These are phyloP conservation scores for Scolopax bukidnonensis DNA, from an alignment of 2,797 vertebrate species.

Conservation along the genomic window DNA sequence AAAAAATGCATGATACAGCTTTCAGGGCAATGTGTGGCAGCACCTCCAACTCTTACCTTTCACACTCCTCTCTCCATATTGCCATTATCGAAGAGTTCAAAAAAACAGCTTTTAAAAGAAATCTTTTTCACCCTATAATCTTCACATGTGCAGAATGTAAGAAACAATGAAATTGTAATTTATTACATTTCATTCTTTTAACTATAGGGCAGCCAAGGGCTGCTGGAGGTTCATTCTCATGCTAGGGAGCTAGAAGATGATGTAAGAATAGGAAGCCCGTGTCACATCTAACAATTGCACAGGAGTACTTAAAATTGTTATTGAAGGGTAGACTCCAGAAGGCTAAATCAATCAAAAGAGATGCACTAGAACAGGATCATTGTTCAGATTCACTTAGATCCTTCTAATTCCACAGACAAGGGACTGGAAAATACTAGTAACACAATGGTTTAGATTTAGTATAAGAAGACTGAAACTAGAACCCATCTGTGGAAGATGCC, in stretches of 20 bases:
- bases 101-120: not conserved
- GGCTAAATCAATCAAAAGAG: not conserved
- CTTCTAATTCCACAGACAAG: not conserved
- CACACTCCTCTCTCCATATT: not conserved
- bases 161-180: not conserved
- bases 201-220: not conserved
- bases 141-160: not conserved
- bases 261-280: not conserved
- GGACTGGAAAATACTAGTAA: not conserved
- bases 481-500: not conserved
- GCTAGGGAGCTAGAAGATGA: not conserved
- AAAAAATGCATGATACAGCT: not conserved
- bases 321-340: not conserved
- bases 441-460: not conserved
- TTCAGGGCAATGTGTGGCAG: not conserved
- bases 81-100: not conserved
- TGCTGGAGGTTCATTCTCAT: slow-evolving; percentile 5
- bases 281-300: not conserved
- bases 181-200: slow-evolving; percentile 24
- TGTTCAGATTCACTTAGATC: not conserved
- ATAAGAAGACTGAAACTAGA: not conserved
- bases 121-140: not conserved
- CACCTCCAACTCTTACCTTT: not conserved
- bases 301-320: not conserved
- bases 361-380: not conserved